Base-by-base conservation (phyloP, 23 tunicate genomes). In the Ascidia mentula region DNA sequence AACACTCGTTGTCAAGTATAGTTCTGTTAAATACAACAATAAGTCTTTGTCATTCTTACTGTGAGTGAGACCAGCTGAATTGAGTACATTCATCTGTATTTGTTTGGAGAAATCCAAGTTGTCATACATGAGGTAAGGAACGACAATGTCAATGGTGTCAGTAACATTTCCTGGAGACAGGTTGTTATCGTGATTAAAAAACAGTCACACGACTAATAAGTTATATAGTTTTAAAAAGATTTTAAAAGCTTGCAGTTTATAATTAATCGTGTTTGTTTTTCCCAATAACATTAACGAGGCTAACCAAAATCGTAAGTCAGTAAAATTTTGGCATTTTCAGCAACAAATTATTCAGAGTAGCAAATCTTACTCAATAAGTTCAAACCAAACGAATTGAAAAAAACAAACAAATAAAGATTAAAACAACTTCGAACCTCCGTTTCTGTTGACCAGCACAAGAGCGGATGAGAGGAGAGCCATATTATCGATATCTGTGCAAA, bases 351-450 rank as follows among this genome's bases (percentile, higher is more conserved):
- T n/a, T n/a, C n/a, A n/a, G n/a, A n/a, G n/a, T n/a, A n/a, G n/a
- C 65, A 53, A 6, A 9, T 53, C 7, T 20, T 5, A 3, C 65
- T 3, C 22, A 5, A 9, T 9, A 53, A 53, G 24, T 26, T 53
- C 7, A 53, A 28, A 53, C 65, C 65, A 3, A n/a, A n/a, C n/a
- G n/a, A n/a, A n/a, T 5, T 9, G 65, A 26, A 9, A 53, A 3
- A 53, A 53, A 1, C 65, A 5, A 28, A 53, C 12, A 53, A 53
- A 36, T 70, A 4, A 32, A 6, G 31, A 32, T 7, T 7, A 1
- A 70, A 70, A 32, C n/a, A n/a, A n/a, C n/a, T n/a, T n/a, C n/a
- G 31, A 30, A 70, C 74, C 74, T 70, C 74, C 74, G 39, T 33
- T 34, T 18, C 74, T 70, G 31, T 26, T 9, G 7, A 9, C 13